Percentiles rank a stretch among this genome's conserved stretches.
Evolutionary conservation across 2,113 vertebrate species (phyloP).

Genomic region (Jacana jacana): DNA sequence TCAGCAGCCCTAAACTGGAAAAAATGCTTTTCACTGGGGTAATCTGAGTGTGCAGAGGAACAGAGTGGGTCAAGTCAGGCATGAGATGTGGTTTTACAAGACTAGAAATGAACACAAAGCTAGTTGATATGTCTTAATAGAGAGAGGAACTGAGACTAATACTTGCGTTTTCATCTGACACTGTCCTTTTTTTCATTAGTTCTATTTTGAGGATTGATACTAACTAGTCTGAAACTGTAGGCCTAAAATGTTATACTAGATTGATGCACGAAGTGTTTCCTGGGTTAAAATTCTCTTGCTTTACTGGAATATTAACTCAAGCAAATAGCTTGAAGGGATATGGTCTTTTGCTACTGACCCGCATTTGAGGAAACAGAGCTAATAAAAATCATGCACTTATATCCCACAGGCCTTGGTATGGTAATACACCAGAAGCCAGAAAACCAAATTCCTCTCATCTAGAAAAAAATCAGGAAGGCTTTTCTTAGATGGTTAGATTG

Average conservation of each 20-base stretch:
- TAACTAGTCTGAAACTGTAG: not conserved
- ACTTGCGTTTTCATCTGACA: not conserved
- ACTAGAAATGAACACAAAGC: not conserved
- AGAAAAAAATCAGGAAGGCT: not conserved
- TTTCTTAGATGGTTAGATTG: not conserved
- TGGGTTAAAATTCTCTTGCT: not conserved
- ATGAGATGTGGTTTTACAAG: not conserved
- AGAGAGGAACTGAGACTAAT: not conserved
- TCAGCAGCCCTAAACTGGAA: not conserved
- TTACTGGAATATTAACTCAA: not conserved
- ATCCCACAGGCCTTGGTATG: not conserved
- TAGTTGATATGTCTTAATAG: not conserved
- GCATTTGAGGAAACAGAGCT: not conserved
- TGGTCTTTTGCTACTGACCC: not conserved
- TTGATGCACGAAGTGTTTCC: not conserved
- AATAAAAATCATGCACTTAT: not conserved
- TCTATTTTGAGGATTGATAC: not conserved
- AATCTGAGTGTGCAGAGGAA: not conserved
- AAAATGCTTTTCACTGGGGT: not conserved
- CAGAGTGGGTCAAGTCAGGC: not conserved
- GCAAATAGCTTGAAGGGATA: not conserved
- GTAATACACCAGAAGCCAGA: not conserved
- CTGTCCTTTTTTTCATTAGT: not conserved
- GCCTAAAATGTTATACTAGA: not conserved
- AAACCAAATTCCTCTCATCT: not conserved